phyloP scores from a whole-genome alignment of 2,113 vertebrate genomes.

The Scomber scombrus region DNA sequence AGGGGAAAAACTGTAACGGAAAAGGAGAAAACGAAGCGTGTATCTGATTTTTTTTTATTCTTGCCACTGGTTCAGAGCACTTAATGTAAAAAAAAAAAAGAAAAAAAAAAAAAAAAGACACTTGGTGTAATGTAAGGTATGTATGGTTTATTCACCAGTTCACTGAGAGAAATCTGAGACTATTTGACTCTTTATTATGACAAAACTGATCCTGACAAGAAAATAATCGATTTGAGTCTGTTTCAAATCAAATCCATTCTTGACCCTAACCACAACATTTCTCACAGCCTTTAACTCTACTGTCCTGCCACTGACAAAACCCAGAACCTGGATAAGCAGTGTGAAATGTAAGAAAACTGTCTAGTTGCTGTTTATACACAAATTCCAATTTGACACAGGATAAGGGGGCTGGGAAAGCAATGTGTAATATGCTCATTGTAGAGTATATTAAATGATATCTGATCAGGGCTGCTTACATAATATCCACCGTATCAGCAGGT shows the following conservation, averaged over 20 bases:
- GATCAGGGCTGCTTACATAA: slow-evolving; percentile 18
- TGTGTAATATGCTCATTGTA: slow-evolving; percentile 22
- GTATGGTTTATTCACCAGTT: neutral
- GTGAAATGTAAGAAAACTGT: slow-evolving; percentile 40
- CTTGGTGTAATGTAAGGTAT: neutral
- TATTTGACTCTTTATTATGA: slow-evolving; percentile 3
- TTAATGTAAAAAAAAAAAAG: slow-evolving; percentile 5
- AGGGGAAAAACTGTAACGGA: neutral
- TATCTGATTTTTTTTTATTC: neutral
- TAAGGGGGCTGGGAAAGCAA: slow-evolving; percentile 11
- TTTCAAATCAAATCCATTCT: slow-evolving; percentile 14
- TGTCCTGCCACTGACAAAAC: slow-evolving; percentile 4
- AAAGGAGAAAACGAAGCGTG: neutral
- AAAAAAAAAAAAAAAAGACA: neutral
- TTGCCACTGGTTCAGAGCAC: neutral
- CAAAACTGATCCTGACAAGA: slow-evolving; percentile 7
- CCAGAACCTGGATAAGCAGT: slow-evolving; percentile 18
- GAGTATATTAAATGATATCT: slow-evolving; percentile 35
- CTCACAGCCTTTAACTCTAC: neutral
- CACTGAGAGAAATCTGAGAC: neutral
- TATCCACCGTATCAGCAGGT: slow-evolving; percentile 21
- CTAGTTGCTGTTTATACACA: slow-evolving; percentile 34
- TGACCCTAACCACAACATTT: neutral
- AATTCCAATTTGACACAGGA: slow-evolving; percentile 17
- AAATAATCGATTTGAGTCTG: neutral